These are phyloP conservation scores for Lasioglossum figueresi DNA, from an alignment of 2,888 invertebrate species.

Conservation along the genomic window DNA sequence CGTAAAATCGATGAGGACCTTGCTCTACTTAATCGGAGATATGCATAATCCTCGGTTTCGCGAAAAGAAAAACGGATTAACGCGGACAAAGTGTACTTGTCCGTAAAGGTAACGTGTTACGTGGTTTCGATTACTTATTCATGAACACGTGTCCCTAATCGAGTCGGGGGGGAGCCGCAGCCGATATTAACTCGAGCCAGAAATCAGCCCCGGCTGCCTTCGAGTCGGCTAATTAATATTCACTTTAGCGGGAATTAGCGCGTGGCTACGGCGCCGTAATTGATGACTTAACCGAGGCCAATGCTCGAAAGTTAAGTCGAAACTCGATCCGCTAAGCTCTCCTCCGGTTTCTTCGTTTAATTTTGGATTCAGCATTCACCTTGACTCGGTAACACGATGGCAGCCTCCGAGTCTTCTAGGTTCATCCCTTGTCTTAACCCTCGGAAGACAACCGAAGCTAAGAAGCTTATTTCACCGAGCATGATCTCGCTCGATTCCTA, in stretches of 20 bases:
- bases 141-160: slow-evolving; percentile 51
- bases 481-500: not conserved
- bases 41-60: not conserved
- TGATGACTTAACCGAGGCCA: slow-evolving; percentile 55
- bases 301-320: slow-evolving; percentile 45
- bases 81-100: slow-evolving; percentile 9
- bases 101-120: not conserved
- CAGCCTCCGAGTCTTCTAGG: not conserved
- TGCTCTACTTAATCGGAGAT: not conserved
- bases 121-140: slow-evolving; percentile 53
- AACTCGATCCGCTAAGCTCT: slow-evolving; percentile 32
- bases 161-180: slow-evolving; percentile 35
- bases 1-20: not conserved
- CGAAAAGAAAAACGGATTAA: slow-evolving; percentile 20
- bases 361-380: slow-evolving; percentile 18
- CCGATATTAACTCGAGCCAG: slow-evolving; percentile 48
- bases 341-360: slow-evolving; percentile 37
- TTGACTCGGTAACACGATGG: not conserved
- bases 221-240: slow-evolving; percentile 57
- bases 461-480: not conserved
- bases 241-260: slow-evolving; percentile 52
- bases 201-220: slow-evolving; percentile 39
- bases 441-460: not conserved
- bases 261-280: slow-evolving; percentile 46
- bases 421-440: not conserved